Evolutionary conservation across 2,113 vertebrate species (phyloP).

Genomic region (Dicaeum eximium): DNA sequence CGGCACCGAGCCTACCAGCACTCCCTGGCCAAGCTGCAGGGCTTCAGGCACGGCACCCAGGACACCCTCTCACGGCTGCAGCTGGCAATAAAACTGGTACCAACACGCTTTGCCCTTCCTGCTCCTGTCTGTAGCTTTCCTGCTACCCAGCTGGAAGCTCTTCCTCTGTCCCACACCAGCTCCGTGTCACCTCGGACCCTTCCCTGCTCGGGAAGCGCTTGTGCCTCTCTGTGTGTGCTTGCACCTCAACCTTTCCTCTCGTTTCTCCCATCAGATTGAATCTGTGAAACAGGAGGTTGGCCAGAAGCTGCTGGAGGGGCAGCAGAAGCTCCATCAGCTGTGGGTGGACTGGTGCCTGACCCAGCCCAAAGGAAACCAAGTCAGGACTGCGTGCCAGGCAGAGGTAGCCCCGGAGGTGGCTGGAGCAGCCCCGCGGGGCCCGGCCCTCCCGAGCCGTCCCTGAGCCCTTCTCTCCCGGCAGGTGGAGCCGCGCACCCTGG

Average conservation of each 20-base stretch:
- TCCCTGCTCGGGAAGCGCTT: neutral
- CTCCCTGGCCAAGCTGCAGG: conserved; percentile 80
- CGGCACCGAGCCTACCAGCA: conserved; percentile 78
- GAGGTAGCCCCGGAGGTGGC: conserved; percentile 41
- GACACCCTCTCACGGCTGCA: conserved; percentile 75
- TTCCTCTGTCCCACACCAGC: neutral
- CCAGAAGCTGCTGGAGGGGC: conserved; percentile 77
- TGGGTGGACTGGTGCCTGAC: conserved; percentile 84
- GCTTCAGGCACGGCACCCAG: conserved; percentile 68
- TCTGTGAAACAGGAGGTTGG: conserved; percentile 72
- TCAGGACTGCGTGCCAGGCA: neutral
- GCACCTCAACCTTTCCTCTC: neutral
- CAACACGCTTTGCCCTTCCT: neutral
- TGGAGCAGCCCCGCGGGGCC: neutral
- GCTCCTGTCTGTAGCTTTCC: neutral
- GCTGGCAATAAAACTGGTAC: conserved; percentile 84
- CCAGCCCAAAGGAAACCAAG: conserved; percentile 45
- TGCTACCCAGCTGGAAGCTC: neutral
- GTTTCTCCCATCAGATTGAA: conserved; percentile 55
- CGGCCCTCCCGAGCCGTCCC: neutral
- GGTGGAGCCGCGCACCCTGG: conserved; percentile 64
- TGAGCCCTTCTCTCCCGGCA: conserved; percentile 11
- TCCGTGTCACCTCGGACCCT: neutral
- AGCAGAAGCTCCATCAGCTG: conserved; percentile 81
- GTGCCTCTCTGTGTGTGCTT: neutral